Percentiles rank a stretch among this genome's conserved stretches.
These are phyloP conservation scores for Phymatocera aterrima DNA, from an alignment of 2,888 invertebrate species.

Conservation along the genomic window DNA sequence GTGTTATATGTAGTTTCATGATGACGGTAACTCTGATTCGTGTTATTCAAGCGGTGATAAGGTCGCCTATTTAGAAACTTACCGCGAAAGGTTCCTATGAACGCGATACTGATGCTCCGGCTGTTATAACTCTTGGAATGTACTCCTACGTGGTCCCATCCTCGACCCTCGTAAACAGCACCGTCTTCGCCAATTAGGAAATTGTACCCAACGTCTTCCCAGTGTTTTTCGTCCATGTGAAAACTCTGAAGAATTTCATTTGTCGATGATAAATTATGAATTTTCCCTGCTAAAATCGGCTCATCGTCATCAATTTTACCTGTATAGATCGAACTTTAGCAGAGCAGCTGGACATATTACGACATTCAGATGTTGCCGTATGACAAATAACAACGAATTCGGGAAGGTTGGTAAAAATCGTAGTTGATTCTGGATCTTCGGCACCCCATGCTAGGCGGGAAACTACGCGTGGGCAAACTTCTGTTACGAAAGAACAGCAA, in stretches of 20 bases:
- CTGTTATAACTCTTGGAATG: slow-evolving; percentile 79
- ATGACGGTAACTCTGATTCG: no score
- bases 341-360: slow-evolving; percentile 68
- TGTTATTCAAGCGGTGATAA: no score
- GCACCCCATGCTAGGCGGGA: slow-evolving; percentile 70
- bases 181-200: slow-evolving; percentile 86
- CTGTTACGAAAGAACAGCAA: not conserved
- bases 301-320: slow-evolving; percentile 51
- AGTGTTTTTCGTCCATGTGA: slow-evolving; percentile 80
- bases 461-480: not conserved
- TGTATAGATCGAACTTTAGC: slow-evolving; percentile 71
- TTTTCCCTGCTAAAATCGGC: no score
- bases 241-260: slow-evolving; percentile 24
- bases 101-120: slow-evolving; percentile 78
- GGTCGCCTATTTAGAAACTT: no score
- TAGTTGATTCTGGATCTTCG: slow-evolving; percentile 54
- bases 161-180: slow-evolving; percentile 82
- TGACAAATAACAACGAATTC: slow-evolving; percentile 73
- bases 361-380: slow-evolving; percentile 70
- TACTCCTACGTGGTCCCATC: slow-evolving; percentile 83
- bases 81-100: slow-evolving; percentile 74
- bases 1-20: not conserved
- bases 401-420: slow-evolving; percentile 46
- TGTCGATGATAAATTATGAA: no score
- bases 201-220: slow-evolving; percentile 84